Evolutionary conservation across 2,797 vertebrate species (phyloP), one percentile per base, ranked within the genome.

Genomic region (Thunnus albacares): DNA sequence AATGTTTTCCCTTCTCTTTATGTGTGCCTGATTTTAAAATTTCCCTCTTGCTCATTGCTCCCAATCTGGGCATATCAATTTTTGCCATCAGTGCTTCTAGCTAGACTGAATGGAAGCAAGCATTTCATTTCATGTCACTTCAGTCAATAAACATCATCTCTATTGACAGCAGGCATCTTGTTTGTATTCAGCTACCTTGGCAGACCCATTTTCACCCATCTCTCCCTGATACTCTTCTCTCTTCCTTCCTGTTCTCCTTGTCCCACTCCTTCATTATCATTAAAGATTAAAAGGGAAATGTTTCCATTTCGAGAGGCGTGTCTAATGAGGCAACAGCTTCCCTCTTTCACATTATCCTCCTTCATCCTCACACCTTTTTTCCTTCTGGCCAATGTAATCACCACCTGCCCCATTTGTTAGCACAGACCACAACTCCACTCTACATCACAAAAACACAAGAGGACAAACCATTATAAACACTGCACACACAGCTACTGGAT

Each of bases 161-260:
- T 47, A 59, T 8, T 62, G 43, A 74, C 62, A 82, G 52, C 51
- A 49, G 51, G 76, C 77, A 63, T 61, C 77, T 79, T 75, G 80
- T 90, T 86, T 88, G 52, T 20, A 75, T 81, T 83, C 69, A 61
- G 57, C 79, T 59, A 71, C 49, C 55, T 71, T 53, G 59, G 76
- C 57, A 71, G 67, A 78, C 63, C 53, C 51, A 79, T 83, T 72
- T 59, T 52, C 49, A 13, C 28, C 58, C 60, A 59, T 71, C 69
- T 79, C 51, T 75, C 65, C n/a, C 71, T 59, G 71, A 64, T 62
- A 71, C 61, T 67, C 75, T 77, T 64, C 63, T 75, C 61, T 77
- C 61, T 71, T 74, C 61, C 77, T 81, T 82, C 81, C 82, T 76
- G 45, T 76, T 87, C 87, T 88, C 83, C 88, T 86, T 83, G 82